A percentile compares a stretch with the other conserved stretches of the same genome.
Conservation (phyloP, 2,113 vertebrate genomes). For the Motacilla alba region DNA sequence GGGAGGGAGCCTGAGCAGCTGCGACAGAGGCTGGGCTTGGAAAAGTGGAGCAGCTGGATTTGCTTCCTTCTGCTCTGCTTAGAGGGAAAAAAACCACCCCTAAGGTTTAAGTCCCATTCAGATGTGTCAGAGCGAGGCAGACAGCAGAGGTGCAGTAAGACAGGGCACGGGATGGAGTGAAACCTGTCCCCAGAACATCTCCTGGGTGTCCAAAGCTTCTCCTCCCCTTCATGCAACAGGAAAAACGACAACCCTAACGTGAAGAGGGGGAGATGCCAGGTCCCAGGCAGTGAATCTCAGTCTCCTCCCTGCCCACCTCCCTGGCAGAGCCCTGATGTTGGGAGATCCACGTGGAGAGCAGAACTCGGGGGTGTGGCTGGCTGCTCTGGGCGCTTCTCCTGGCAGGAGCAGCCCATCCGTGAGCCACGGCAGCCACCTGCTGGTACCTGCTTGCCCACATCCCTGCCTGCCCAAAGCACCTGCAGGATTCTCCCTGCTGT, state of each 20-base stretch:
- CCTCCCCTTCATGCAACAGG: neutral
- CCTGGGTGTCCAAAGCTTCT: neutral
- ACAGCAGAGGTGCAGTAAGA: fast-evolving
- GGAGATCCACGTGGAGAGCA: fast-evolving
- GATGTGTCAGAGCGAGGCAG: neutral
- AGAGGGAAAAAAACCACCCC: fast-evolving
- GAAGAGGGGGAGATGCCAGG: neutral
- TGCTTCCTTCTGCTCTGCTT: neutral
- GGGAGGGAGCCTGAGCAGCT: neutral
- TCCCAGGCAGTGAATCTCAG: neutral
- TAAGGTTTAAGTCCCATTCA: neutral
- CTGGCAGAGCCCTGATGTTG: neutral
- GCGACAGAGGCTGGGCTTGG: neutral
- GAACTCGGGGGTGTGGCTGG: neutral
- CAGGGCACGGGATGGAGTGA: neutral
- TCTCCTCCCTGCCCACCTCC: neutral
- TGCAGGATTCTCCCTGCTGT: neutral
- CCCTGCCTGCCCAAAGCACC: neutral
- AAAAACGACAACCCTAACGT: fast-evolving
- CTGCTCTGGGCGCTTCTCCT: neutral
- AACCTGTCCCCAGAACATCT: neutral
- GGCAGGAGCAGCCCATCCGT: neutral
- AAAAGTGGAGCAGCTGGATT: neutral
- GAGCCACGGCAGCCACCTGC: neutral
- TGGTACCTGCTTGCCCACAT: neutral